Evolutionary conservation across 2,113 vertebrate genomes (phyloP).

Genomic region (Tapirus terrestris): DNA sequence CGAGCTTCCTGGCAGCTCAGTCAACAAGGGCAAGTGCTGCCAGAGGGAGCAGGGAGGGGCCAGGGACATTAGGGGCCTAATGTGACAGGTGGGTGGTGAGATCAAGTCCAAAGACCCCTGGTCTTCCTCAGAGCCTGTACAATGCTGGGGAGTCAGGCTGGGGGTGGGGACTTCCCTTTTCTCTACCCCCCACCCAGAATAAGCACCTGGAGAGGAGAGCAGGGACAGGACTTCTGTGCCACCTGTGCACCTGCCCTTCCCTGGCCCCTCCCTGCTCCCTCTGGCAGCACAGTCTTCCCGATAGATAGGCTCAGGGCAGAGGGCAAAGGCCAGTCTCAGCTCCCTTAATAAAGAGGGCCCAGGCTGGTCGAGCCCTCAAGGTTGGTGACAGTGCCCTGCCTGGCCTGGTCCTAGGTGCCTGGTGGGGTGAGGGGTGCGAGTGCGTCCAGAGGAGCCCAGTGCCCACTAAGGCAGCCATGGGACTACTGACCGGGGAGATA

Average conservation of each 20-base stretch:
- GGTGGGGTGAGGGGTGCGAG: too few species aligned
- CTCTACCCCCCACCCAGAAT: not conserved
- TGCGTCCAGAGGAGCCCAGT: not conserved
- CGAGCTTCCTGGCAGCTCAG: not conserved
- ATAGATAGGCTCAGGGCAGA: not conserved
- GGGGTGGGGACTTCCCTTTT: rapidly evolving
- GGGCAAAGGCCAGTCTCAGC: not conserved
- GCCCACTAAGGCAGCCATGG: conserved; percentile 6
- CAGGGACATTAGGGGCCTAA: not conserved
- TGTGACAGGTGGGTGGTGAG: too few species aligned
- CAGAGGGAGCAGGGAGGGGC: too few species aligned
- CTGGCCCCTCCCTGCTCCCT: not conserved
- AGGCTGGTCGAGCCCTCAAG: rapidly evolving
- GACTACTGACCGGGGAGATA: not conserved
- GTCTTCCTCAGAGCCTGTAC: rapidly evolving
- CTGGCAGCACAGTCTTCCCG: not conserved
- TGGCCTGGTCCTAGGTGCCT: not conserved
- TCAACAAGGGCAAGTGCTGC: too few species aligned
- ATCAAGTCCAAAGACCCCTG: not conserved
- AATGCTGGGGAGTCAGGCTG: not conserved
- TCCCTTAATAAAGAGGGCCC: not conserved
- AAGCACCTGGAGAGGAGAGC: not conserved
- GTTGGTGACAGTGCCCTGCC: rapidly evolving
- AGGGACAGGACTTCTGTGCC: not conserved
- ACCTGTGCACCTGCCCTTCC: rapidly evolving